Conservation (phyloP, 2,113 vertebrate species). For the Phalacrocorax aristotelis region DNA sequence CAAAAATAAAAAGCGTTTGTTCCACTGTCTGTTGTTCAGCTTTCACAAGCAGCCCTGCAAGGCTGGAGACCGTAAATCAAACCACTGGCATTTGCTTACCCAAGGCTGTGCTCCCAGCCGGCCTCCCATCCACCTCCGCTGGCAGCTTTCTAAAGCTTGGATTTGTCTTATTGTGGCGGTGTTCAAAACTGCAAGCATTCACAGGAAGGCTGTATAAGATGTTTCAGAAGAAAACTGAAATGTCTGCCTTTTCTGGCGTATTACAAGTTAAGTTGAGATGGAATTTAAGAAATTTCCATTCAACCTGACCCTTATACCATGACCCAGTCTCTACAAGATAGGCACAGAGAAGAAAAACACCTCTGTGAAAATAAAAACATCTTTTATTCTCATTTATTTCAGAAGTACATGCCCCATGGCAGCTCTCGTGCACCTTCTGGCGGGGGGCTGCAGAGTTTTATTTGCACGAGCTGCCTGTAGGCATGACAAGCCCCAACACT, state of each 20-base stretch:
- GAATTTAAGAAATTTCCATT: not conserved
- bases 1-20: not conserved
- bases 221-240: not conserved
- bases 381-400: not conserved
- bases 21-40: conserved; percentile 28
- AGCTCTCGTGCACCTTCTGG: not conserved
- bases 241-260: not conserved
- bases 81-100: conserved; percentile 40
- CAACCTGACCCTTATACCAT: not conserved
- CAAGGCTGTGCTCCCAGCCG: not conserved
- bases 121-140: not conserved
- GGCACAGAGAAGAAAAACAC: not conserved
- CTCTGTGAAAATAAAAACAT: not conserved
- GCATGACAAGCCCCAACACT: not conserved
- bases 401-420: accelerated
- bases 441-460: not conserved
- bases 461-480: accelerated
- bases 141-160: not conserved
- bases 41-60: not conserved
- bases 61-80: not conserved
- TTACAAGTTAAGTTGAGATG: not conserved
- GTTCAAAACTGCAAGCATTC: not conserved
- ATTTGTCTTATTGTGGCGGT: not conserved
- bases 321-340: not conserved
- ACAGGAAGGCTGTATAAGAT: not conserved